Percentiles rank a stretch among this genome's conserved stretches.
Conservation (phyloP, 2,797 vertebrate species). For the Acrossocheilus wenchowensis region DNA sequence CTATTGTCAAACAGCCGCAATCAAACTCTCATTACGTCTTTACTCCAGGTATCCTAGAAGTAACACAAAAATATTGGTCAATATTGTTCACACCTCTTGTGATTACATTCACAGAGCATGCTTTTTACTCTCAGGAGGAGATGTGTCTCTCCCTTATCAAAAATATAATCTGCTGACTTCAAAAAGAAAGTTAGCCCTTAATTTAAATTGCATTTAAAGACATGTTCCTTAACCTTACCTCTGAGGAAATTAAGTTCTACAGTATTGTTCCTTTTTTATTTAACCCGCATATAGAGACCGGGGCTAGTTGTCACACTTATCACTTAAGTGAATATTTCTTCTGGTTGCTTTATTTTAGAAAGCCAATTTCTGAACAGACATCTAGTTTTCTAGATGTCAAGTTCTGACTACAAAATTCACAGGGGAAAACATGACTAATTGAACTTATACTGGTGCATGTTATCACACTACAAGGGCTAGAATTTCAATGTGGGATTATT, state of each 20-base stretch:
- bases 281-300: not conserved
- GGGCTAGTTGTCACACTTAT: not conserved
- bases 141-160: not conserved
- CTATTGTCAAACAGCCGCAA: slow-evolving; percentile 22
- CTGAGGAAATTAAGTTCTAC: not conserved
- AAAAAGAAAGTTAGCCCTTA: not conserved
- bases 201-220: not conserved
- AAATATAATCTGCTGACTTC: not conserved
- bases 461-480: not conserved
- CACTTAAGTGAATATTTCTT: not conserved
- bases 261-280: not conserved
- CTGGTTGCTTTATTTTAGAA: not conserved
- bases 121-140: not conserved
- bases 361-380: not conserved
- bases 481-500: not conserved
- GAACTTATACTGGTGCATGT: not conserved
- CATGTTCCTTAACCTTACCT: not conserved
- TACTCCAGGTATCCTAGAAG: not conserved
- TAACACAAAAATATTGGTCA: not conserved
- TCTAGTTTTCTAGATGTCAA: not conserved
- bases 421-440: not conserved
- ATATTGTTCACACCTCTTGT: slow-evolving; percentile 1
- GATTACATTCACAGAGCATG: not conserved
- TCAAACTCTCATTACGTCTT: slow-evolving; percentile 29
- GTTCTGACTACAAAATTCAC: not conserved